Evolutionary conservation across 2,888 invertebrate species (phyloP).

Genomic region (Drosophila lacicola): DNA sequence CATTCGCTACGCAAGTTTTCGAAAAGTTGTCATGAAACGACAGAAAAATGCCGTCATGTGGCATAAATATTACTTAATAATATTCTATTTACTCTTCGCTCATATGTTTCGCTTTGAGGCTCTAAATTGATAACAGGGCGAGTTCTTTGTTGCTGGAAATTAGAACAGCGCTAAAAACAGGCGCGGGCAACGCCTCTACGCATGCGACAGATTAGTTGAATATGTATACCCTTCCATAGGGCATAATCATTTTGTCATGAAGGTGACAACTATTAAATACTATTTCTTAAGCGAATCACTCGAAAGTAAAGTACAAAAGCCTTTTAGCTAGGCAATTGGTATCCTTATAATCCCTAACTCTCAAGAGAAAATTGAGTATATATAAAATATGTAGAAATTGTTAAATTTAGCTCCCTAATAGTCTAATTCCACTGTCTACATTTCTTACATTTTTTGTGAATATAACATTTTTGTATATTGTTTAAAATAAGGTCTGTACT

Average conservation of each 20-base stretch:
- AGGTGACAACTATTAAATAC: background rate
- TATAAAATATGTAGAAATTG: too few species aligned
- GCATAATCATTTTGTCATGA: background rate
- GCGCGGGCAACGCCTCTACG: slow-evolving; percentile 5
- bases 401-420: too few species aligned
- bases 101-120: background rate
- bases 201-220: background rate
- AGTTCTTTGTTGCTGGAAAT: slow-evolving; percentile 50
- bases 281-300: too few species aligned
- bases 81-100: slow-evolving; percentile 41
- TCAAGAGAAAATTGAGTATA: too few species aligned
- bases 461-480: too few species aligned
- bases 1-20: background rate
- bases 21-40: background rate
- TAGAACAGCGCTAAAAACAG: slow-evolving; percentile 58
- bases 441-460: too few species aligned
- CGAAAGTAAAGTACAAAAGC: too few species aligned
- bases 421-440: too few species aligned
- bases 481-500: too few species aligned
- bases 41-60: slow-evolving; percentile 37
- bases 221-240: background rate
- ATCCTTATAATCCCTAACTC: too few species aligned
- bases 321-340: too few species aligned
- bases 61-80: slow-evolving; percentile 32
- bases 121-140: slow-evolving; percentile 43